phyloP scores from a whole-genome alignment of 2,113 vertebrate genomes.

The Girardinichthys multiradiatus region DNA sequence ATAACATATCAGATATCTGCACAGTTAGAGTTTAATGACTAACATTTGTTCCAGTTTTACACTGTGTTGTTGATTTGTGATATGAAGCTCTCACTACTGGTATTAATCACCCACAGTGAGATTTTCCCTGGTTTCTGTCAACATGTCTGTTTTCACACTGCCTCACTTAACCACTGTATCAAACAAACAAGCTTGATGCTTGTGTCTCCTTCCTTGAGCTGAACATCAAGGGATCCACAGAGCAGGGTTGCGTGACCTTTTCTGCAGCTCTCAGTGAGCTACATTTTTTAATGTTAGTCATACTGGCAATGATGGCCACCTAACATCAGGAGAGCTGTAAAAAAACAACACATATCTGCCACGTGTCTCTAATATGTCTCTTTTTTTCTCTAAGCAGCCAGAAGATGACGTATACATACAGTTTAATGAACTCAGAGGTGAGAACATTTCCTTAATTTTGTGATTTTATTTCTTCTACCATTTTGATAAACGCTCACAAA shows the following conservation, averaged over 20 bases:
- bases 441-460: slow-evolving; percentile 5
- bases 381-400: slow-evolving; percentile 1
- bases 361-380: background rate
- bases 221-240: slow-evolving; percentile 20
- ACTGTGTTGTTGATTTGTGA: slow-evolving; percentile 30
- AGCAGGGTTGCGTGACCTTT: slow-evolving; percentile 48
- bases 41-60: slow-evolving; percentile 39
- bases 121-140: slow-evolving; percentile 58
- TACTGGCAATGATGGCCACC: background rate
- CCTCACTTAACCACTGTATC: slow-evolving; percentile 15
- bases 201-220: slow-evolving; percentile 13
- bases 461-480: too few species aligned
- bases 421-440: slow-evolving; percentile 31
- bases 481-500: too few species aligned
- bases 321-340: background rate
- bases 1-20: background rate
- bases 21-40: slow-evolving; percentile 13
- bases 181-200: slow-evolving; percentile 21
- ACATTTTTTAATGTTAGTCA: slow-evolving; percentile 3
- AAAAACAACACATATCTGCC: background rate
- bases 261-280: background rate
- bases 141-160: slow-evolving; percentile 36
- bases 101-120: slow-evolving; percentile 58
- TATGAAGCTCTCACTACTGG: slow-evolving; percentile 42
- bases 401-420: slow-evolving; percentile 34